These are phyloP conservation scores for Bellardia bayeri DNA, from an alignment of 2,888 invertebrate species.

Conservation along the genomic window DNA sequence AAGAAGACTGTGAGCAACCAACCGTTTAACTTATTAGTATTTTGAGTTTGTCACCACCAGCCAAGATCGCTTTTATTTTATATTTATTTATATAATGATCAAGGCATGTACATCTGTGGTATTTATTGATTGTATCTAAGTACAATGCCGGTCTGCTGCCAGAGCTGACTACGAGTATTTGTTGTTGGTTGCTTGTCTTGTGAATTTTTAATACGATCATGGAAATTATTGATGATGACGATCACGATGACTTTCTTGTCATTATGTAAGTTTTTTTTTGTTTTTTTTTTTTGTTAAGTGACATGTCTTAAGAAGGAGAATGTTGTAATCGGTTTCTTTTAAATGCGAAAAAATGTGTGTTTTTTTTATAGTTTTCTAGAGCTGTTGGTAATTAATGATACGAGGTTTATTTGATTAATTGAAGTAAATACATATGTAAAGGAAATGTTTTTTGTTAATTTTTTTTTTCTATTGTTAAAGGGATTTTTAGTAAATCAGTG, in stretches of 20 bases:
- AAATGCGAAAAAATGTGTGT: background rate
- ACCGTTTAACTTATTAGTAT: conserved; percentile 58
- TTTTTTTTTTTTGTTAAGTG: background rate
- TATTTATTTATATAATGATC: conserved; percentile 49
- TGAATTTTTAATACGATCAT: conserved; percentile 47
- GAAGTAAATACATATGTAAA: background rate
- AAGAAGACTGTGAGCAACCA: background rate
- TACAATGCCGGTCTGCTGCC: background rate
- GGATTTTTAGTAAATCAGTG: no score
- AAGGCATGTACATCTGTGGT: conserved; percentile 53
- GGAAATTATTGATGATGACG: conserved; percentile 37
- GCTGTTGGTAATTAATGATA: background rate
- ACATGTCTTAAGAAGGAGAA: conserved; percentile 30
- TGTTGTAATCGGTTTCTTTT: conserved; percentile 26
- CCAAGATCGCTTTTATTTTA: conserved; percentile 37
- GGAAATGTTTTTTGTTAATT: no score
- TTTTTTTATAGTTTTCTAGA: background rate
- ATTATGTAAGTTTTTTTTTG: conserved; percentile 41
- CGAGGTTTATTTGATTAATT: background rate
- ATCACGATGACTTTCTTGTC: conserved; percentile 37
- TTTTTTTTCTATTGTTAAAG: no score
- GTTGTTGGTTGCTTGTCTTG: background rate
- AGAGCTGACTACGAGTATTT: conserved; percentile 1
- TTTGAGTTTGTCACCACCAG: conserved; percentile 63
- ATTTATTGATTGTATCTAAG: conserved; percentile 35